These are phyloP conservation scores for Hemicordylus capensis DNA, from an alignment of 2,113 vertebrate genomes.

Conservation along the genomic window DNA sequence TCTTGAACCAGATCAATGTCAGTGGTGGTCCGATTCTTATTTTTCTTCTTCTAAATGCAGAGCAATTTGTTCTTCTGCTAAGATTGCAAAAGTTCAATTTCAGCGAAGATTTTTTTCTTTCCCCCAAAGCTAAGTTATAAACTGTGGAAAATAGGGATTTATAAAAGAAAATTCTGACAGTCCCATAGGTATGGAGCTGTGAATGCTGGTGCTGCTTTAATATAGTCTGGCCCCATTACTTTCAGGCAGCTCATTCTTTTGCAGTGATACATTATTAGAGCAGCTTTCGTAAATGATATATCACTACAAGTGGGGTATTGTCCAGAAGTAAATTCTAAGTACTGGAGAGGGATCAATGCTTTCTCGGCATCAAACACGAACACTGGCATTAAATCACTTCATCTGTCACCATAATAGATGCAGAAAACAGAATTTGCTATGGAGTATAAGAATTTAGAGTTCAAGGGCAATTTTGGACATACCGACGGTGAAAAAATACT, in stretches of 20 bases:
- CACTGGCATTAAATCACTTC: conserved; percentile 29
- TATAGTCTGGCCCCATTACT: conserved; percentile 2
- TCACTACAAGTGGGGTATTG: conserved; percentile 1
- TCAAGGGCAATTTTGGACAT: background rate
- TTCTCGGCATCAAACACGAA: conserved; percentile 35
- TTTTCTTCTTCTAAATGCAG: background rate
- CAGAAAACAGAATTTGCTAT: background rate
- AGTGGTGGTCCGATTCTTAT: background rate
- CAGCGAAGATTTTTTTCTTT: background rate
- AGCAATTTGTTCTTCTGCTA: background rate
- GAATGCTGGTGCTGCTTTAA: background rate
- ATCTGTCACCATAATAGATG: background rate
- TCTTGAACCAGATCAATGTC: background rate
- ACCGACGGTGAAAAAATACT: background rate
- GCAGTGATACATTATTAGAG: conserved; percentile 19
- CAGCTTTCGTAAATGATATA: conserved; percentile 28
- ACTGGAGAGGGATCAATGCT: conserved; percentile 35
- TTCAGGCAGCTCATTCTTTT: conserved; percentile 36
- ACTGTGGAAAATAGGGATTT: background rate
- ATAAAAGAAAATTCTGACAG: background rate
- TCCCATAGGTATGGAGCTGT: background rate
- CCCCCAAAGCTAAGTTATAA: background rate
- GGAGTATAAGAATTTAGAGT: background rate
- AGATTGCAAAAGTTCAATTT: background rate
- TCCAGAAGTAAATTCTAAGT: conserved; percentile 25